Conservation (phyloP, 2,113 vertebrate species). For the Ophiodon elongatus region DNA sequence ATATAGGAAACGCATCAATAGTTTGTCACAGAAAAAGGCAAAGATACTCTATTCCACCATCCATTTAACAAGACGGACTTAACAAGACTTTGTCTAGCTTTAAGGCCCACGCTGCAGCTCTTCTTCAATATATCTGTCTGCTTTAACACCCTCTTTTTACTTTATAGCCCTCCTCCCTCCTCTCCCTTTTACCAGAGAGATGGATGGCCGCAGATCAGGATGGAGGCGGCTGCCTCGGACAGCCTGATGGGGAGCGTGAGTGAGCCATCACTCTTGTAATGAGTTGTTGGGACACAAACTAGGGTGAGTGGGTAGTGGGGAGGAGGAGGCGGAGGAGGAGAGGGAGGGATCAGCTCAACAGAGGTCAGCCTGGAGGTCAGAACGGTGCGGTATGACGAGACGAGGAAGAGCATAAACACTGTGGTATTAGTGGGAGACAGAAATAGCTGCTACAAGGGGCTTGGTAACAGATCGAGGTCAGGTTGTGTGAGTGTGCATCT, state of each 20-base stretch:
- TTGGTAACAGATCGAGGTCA: constrained; percentile 42
- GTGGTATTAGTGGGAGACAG: constrained; percentile 32
- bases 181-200: constrained; percentile 51
- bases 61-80: constrained; percentile 8
- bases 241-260: constrained; percentile 43
- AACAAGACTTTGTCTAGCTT: constrained; percentile 22
- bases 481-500: constrained; percentile 37
- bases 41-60: not conserved
- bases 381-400: constrained; percentile 22
- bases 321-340: not conserved
- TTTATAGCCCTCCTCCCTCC: constrained; percentile 30
- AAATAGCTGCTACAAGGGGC: constrained; percentile 36
- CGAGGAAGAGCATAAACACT: constrained; percentile 39
- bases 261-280: constrained; percentile 74
- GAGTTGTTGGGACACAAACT: constrained; percentile 52
- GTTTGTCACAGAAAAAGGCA: constrained; percentile 9
- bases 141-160: constrained; percentile 36
- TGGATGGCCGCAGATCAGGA: constrained; percentile 61
- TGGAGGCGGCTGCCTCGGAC: constrained; percentile 53
- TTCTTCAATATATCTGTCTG: constrained; percentile 42
- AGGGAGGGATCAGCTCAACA: constrained; percentile 20
- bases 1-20: constrained; percentile 4
- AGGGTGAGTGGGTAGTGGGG: constrained; percentile 28
- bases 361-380: constrained; percentile 58
- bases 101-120: constrained; percentile 13